These are phyloP conservation scores for Saguinus imperator DNA, from an alignment of 2,113 vertebrate species.

Conservation along the genomic window DNA sequence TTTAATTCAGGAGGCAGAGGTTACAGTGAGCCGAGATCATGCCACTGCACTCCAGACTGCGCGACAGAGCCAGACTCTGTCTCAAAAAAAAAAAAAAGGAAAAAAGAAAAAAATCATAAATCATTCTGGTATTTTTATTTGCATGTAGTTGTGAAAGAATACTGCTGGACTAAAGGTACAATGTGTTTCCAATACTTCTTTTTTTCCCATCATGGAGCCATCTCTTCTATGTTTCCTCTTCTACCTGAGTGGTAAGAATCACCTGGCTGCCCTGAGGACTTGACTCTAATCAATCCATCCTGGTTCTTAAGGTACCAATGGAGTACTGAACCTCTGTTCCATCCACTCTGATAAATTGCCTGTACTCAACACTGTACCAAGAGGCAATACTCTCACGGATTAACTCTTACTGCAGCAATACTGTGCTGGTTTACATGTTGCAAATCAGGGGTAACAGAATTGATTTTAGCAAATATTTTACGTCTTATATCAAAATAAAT, in stretches of 20 bases:
- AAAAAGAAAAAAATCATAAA: background rate
- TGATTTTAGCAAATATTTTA: background rate
- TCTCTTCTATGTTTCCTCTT: background rate
- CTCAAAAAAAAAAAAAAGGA: no score
- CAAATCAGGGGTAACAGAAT: background rate
- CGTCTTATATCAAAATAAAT: background rate
- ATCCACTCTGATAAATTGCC: background rate
- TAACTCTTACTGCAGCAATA: background rate
- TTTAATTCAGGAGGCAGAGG: no score
- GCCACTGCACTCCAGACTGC: no score
- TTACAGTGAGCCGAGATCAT: no score
- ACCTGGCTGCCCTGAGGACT: background rate
- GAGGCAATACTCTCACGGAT: background rate
- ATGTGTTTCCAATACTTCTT: background rate
- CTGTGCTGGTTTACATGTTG: background rate
- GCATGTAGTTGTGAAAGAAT: background rate
- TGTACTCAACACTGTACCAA: background rate
- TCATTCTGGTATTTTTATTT: constrained; percentile 6
- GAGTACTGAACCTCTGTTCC: background rate
- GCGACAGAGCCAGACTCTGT: no score
- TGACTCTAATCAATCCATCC: background rate
- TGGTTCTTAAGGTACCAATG: background rate
- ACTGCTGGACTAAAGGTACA: background rate
- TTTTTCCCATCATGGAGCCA: background rate
- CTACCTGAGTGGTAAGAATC: background rate